Evolutionary conservation across 2,113 vertebrate genomes (phyloP), one percentile per base, ranked within the genome.

Genomic region (Mirounga angustirostris): DNA sequence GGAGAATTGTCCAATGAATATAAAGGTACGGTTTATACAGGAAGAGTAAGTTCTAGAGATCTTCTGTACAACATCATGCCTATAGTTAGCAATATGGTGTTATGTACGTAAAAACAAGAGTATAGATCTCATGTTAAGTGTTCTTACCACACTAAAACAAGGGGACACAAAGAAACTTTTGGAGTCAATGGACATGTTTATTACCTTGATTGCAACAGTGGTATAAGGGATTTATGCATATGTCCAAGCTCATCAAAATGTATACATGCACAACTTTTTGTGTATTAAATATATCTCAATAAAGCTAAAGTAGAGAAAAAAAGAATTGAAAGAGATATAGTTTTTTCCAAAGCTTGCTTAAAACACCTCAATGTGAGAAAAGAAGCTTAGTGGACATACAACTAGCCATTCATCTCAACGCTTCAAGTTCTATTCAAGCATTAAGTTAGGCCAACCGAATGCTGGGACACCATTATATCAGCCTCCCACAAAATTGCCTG

Each of bases 321-420:
- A 81, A 86, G 67, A 50, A 43, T 81, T 52, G 58, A 94, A 89
- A 91, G 21, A 43, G 15, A 74, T 67, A 26, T 0, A 56, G 11
- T 50, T 2, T 86, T 89, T 78, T 59, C 54, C 76, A 89, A 89
- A 74, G 30, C 40, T 96, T 81, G 11, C 40, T 90, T 89, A 56
- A 81, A 85, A 87, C 14, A 84, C 30, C 84, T 78, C 63, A 33
- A n/a, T 82, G 59, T 84, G 54, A 94, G 30, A 36, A 92, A 71
- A 52, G 15, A 46, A 71, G 9, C 33, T 40, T 88, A 94, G 95
- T 76, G 30, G 36, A 80, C 67, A 40, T 59, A 56, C 24, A 88
- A 96, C 83, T 78, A 84, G 52, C 4, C 87, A 89, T 97, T 97
- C 74, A 91, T 91, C 91, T 90, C 26, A 56, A 97, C 40, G 90